Conservation (phyloP, 2,113 vertebrate species). For the Ptychochromis oligacanthus region DNA sequence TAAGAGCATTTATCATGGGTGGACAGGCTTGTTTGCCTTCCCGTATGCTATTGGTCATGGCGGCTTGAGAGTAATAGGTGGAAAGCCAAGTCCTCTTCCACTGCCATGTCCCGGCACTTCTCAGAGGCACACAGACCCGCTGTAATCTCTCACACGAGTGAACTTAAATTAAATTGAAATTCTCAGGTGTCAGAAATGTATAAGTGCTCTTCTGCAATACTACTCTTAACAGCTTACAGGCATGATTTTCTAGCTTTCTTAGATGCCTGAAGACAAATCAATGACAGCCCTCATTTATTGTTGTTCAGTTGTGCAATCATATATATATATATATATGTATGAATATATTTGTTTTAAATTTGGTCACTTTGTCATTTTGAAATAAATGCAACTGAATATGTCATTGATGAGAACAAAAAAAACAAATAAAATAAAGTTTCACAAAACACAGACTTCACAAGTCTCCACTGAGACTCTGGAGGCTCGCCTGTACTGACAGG, state of each 20-base stretch:
- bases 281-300: constrained; percentile 39
- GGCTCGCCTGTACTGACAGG: constrained; percentile 47
- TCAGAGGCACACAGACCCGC: constrained; percentile 31
- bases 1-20: constrained; percentile 62
- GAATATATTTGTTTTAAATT: constrained; percentile 28
- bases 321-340: too few relatives aligned
- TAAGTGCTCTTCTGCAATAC: constrained; percentile 20
- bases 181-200: constrained; percentile 57
- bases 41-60: constrained; percentile 63
- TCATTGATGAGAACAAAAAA: constrained; percentile 19
- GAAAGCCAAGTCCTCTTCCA: constrained; percentile 56
- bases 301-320: constrained; percentile 15
- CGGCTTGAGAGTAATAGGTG: constrained; percentile 61
- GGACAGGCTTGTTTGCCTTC: constrained; percentile 49
- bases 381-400: constrained; percentile 37
- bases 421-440: constrained; percentile 28
- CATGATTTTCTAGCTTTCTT: neutral
- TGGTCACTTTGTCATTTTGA: constrained; percentile 32
- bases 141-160: constrained; percentile 61
- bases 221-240: constrained; percentile 10
- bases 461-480: constrained; percentile 31
- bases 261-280: constrained; percentile 17
- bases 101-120: constrained; percentile 51
- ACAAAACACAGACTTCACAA: constrained; percentile 45
- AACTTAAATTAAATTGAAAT: constrained; percentile 65